phyloP scores from a whole-genome alignment of 1,140 invertebrate genomes.

The Rhagoletis pomonella region DNA sequence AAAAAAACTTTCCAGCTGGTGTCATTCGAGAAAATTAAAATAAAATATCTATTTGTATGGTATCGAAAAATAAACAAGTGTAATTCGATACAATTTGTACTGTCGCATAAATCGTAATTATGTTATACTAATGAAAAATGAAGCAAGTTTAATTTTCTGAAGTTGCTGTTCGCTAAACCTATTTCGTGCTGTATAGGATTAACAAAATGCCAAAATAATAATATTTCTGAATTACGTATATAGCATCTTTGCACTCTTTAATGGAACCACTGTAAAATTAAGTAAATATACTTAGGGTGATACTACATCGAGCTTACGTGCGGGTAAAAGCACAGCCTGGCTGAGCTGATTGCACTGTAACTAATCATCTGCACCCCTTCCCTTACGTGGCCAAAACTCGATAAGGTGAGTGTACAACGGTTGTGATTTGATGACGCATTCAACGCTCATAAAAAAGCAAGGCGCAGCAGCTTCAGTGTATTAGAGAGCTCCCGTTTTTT shows the following conservation, averaged over 20 bases:
- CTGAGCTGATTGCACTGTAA: neutral
- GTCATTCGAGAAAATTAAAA: conserved; percentile 27
- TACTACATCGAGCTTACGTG: neutral
- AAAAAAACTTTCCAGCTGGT: conserved; percentile 51
- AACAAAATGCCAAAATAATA: too few relatives aligned
- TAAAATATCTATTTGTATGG: neutral
- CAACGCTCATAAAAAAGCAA: neutral
- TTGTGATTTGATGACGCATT: conserved; percentile 41
- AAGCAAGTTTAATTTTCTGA: too few relatives aligned
- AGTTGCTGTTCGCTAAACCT: too few relatives aligned
- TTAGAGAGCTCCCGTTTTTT: neutral
- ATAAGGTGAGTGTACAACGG: conserved; percentile 30
- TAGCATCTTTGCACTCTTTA: too few relatives aligned
- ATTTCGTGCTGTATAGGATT: too few relatives aligned
- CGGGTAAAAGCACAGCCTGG: neutral
- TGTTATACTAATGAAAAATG: neutral
- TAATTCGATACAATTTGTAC: neutral
- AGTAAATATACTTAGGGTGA: too few relatives aligned
- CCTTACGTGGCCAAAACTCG: conserved; percentile 45
- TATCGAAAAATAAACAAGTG: neutral
- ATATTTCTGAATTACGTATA: too few relatives aligned
- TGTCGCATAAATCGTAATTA: neutral
- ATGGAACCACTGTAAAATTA: too few relatives aligned
- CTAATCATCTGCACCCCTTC: neutral
- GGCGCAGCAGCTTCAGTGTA: neutral